Evolutionary conservation across 2,797 vertebrate genomes (phyloP).

Genomic region (Neosilurus hyrtlii): DNA sequence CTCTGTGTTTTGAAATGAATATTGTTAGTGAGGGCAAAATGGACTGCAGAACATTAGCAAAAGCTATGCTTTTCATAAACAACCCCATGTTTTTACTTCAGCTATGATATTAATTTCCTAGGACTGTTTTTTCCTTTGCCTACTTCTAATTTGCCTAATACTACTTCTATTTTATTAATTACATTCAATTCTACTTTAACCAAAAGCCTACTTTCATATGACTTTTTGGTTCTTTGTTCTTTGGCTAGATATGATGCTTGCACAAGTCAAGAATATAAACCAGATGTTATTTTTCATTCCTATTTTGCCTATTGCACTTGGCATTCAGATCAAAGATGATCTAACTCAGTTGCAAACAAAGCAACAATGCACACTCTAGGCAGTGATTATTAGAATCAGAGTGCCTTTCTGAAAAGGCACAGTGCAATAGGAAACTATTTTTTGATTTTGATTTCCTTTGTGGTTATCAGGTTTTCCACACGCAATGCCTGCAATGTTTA

Average conservation of each 20-base stretch:
- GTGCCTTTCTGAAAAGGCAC: conserved; percentile 66
- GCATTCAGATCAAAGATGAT: conserved; percentile 62
- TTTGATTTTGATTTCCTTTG: conserved; percentile 71
- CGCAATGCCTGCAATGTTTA: conserved; percentile 63
- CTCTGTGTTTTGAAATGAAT: conserved; percentile 50
- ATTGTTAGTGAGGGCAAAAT: conserved; percentile 40
- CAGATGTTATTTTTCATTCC: conserved; percentile 60
- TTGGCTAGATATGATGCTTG: conserved; percentile 47
- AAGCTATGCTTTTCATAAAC: conserved; percentile 43
- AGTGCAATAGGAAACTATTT: conserved; percentile 64
- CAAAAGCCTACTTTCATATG: conserved; percentile 38
- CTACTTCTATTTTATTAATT: conserved; percentile 42
- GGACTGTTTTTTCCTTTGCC: conserved; percentile 15
- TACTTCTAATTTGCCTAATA: conserved; percentile 33
- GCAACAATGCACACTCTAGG: conserved; percentile 66
- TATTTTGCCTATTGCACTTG: conserved; percentile 56
- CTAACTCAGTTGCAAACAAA: conserved; percentile 58
- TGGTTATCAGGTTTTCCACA: conserved; percentile 63
- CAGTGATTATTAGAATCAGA: conserved; percentile 72
- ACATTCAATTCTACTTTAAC: conserved; percentile 36
- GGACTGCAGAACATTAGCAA: conserved; percentile 30
- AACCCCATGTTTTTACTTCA: conserved; percentile 24
- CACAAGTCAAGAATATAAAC: conserved; percentile 56
- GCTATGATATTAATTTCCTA: conserved; percentile 10
- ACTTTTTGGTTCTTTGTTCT: conserved; percentile 49